These are phyloP conservation scores for Brachylomia viminalis DNA, from an alignment of 2,888 invertebrate genomes.

Conservation along the genomic window DNA sequence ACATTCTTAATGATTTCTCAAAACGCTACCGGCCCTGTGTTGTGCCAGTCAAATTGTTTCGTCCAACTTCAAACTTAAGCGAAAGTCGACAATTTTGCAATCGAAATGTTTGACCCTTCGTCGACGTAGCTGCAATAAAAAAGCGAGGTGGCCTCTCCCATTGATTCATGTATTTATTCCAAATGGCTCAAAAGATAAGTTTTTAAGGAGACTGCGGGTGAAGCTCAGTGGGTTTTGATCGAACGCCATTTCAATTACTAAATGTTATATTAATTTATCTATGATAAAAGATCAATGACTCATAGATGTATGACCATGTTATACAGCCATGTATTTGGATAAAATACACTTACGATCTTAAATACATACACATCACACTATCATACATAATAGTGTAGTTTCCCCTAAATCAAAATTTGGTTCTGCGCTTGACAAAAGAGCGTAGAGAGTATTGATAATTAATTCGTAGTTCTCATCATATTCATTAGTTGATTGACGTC, in stretches of 20 bases:
- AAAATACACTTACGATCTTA: no score
- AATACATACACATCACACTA: no score
- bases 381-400: no score
- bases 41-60: constrained; percentile 31
- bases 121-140: constrained; percentile 49
- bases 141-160: constrained; percentile 30
- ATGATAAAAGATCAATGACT: no score
- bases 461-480: neutral
- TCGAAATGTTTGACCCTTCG: constrained; percentile 66
- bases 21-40: constrained; percentile 21
- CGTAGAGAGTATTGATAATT: no score
- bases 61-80: constrained; percentile 59
- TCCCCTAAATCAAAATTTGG: neutral
- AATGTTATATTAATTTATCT: no score
- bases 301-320: no score
- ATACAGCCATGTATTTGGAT: no score
- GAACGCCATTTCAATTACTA: constrained; percentile 18
- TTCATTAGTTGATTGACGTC: neutral
- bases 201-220: constrained; percentile 40
- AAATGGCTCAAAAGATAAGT: constrained; percentile 27
- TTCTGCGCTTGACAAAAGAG: neutral
- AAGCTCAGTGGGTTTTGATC: constrained; percentile 1
- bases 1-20: neutral
- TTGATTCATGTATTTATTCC: constrained; percentile 54
- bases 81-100: constrained; percentile 66